Conservation (phyloP, 2,113 vertebrate species). For the Malaclemys terrapin region DNA sequence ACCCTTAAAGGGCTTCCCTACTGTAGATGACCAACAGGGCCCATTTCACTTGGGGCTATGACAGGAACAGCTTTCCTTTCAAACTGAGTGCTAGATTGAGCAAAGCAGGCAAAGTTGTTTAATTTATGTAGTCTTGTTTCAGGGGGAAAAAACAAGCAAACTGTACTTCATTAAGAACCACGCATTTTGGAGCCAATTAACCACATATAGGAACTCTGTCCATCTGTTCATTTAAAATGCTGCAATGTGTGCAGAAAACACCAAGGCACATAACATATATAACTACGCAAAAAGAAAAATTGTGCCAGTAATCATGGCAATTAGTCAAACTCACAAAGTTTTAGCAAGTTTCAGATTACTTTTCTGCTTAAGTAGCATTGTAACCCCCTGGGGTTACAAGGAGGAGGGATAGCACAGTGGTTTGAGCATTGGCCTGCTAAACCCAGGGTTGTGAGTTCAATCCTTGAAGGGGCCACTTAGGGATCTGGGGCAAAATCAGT, state of each 20-base stretch:
- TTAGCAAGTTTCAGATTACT: neutral
- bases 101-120: neutral
- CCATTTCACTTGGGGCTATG: neutral
- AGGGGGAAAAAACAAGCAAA: neutral
- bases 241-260: neutral
- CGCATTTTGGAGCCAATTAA: neutral
- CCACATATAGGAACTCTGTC: neutral
- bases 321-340: slow-evolving; percentile 27
- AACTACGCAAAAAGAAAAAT: slow-evolving; percentile 29
- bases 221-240: slow-evolving; percentile 20
- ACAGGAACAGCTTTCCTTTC: neutral
- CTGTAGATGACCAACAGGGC: neutral
- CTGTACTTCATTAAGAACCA: neutral
- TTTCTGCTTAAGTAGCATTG: slow-evolving; percentile 2
- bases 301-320: slow-evolving; percentile 17
- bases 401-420: no score
- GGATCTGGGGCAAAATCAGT: no score
- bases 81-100: neutral
- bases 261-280: slow-evolving; percentile 11
- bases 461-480: no score
- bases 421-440: no score
- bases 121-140: neutral
- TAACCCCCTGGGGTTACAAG: neutral
- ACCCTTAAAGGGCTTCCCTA: neutral
- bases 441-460: no score